Evolutionary conservation across 2,888 invertebrate genomes (phyloP).

Genomic region (Strigamia maritima): DNA sequence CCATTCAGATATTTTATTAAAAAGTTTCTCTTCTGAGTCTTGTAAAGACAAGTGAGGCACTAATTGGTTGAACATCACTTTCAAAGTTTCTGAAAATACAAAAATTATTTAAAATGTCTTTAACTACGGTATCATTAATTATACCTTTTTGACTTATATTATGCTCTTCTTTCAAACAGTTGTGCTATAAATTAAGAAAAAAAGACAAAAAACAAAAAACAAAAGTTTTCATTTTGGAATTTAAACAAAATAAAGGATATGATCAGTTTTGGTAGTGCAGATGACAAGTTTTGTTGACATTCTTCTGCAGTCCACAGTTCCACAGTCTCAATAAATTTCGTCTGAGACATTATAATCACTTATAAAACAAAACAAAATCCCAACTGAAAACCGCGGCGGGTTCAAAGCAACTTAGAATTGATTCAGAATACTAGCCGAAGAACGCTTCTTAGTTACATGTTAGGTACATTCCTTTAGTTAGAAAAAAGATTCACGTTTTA

Average conservation of each 20-base stretch:
- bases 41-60: not conserved
- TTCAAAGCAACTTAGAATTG: not conserved
- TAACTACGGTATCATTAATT: not conserved
- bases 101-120: not conserved
- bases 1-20: not conserved
- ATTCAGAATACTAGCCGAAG: not conserved
- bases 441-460: not conserved
- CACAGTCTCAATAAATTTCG: not conserved
- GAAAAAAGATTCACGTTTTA: not conserved
- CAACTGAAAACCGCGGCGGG: not conserved
- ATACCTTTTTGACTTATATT: not conserved
- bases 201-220: not conserved
- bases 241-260: not conserved
- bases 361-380: too few species aligned
- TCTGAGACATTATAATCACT: conserved; percentile 42
- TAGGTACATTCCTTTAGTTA: not conserved
- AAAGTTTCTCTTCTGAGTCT: not conserved
- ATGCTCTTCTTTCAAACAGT: not conserved
- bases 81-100: not conserved
- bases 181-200: not conserved
- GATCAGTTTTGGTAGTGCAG: not conserved
- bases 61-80: not conserved
- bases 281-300: not conserved
- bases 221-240: not conserved
- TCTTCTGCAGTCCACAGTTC: not conserved